Evolutionary conservation across 2,113 vertebrate species (phyloP).

Genomic region (Apistogramma diplotaenia): DNA sequence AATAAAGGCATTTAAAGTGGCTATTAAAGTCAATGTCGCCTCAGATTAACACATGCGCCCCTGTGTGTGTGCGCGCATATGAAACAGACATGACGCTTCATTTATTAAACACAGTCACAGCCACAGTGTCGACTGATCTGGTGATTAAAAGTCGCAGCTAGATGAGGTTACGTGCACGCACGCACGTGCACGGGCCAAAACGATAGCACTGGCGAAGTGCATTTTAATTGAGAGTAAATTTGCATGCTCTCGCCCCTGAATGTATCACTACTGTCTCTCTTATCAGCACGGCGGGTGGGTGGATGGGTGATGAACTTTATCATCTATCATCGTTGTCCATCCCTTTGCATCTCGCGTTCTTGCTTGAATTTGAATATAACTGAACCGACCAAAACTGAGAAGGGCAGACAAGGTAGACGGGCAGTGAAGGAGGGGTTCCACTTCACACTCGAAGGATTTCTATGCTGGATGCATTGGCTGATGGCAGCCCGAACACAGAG

Average conservation of each 20-base stretch:
- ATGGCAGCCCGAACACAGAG: conserved; percentile 3
- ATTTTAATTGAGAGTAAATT: not conserved
- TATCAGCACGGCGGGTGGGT: not conserved
- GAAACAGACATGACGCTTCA: not conserved
- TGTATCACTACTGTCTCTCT: not conserved
- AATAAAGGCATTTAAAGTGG: conserved; percentile 62
- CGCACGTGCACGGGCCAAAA: not conserved
- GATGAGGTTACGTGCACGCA: not conserved
- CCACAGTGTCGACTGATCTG: not conserved
- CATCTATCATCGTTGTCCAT: not conserved
- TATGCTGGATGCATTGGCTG: not conserved
- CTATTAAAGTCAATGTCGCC: conserved; percentile 60
- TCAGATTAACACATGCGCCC: conserved; percentile 29
- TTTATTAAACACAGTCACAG: not conserved
- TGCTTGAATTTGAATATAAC: not conserved
- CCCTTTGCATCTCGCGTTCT: not conserved
- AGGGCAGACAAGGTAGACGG: not conserved
- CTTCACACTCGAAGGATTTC: not conserved
- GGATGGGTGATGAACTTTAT: not conserved
- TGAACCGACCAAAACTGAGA: not conserved
- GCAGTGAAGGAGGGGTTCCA: not conserved
- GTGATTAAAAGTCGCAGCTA: not conserved
- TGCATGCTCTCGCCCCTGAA: not conserved
- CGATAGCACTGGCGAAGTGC: not conserved
- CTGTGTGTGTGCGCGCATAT: not conserved